These are phyloP conservation scores for Stylophora pistillata DNA, from an alignment of 64 coral and sea anemone genomes.

Conservation along the genomic window DNA sequence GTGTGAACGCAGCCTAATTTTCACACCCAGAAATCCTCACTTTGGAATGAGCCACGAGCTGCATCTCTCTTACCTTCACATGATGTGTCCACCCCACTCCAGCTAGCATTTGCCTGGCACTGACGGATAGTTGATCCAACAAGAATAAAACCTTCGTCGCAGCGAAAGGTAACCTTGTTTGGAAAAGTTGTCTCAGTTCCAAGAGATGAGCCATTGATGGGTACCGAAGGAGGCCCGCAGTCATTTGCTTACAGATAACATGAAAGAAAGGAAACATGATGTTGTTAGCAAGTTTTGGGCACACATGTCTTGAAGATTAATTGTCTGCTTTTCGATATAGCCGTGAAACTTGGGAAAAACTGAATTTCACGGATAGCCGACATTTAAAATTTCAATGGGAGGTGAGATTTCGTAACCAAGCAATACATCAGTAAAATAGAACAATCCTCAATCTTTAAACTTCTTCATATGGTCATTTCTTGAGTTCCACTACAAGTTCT, in stretches of 20 bases:
- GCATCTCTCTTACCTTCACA: slow-evolving; percentile 37
- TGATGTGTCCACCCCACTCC: slow-evolving; percentile 2
- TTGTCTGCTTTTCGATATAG: too few species aligned
- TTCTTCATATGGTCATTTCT: too few species aligned
- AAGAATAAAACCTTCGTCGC: slow-evolving; percentile 64
- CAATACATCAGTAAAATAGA: too few species aligned
- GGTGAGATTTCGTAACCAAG: too few species aligned
- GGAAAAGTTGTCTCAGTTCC: slow-evolving; percentile 56
- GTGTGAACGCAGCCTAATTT: too few species aligned
- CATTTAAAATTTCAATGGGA: too few species aligned
- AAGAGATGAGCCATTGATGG: not conserved
- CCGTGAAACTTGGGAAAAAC: too few species aligned
- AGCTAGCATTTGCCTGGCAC: slow-evolving; percentile 35
- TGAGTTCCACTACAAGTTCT: too few species aligned
- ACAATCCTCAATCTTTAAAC: too few species aligned
- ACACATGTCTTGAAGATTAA: not conserved
- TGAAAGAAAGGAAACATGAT: not conserved
- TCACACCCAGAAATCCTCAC: too few species aligned
- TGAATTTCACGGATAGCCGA: too few species aligned
- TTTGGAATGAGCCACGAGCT: too few species aligned
- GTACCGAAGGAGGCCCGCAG: not conserved
- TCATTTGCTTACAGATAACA: not conserved
- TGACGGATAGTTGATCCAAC: slow-evolving; percentile 30
- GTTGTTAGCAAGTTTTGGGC: not conserved
- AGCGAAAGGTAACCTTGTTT: slow-evolving; percentile 38